These are phyloP conservation scores for Drosophila pandora DNA, from an alignment of 1,140 invertebrate species.

Conservation along the genomic window DNA sequence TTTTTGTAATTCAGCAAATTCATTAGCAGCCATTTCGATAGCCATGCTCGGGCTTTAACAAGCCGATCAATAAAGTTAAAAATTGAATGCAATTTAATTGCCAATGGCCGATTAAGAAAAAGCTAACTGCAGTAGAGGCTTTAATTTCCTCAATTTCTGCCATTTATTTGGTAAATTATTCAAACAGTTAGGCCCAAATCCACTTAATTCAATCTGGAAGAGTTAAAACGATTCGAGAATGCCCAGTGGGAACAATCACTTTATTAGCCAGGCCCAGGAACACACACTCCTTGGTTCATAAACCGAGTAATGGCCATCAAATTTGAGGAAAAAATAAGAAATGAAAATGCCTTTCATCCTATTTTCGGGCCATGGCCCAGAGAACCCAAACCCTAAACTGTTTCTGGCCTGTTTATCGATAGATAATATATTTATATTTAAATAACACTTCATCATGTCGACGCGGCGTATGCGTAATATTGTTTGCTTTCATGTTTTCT, in stretches of 20 bases:
- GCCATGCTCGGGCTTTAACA: not conserved
- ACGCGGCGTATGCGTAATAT: conserved; percentile 76
- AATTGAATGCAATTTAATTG: conserved; percentile 28
- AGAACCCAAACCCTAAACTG: not conserved
- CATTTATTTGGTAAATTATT: too few relatives aligned
- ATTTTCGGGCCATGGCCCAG: conserved; percentile 20
- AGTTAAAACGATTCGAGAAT: conserved; percentile 6
- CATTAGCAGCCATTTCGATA: conserved; percentile 1
- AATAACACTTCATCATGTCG: conserved; percentile 78
- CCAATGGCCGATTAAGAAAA: conserved; percentile 2
- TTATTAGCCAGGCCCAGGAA: conserved; percentile 35
- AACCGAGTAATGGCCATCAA: conserved; percentile 66
- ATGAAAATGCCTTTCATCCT: conserved; percentile 55
- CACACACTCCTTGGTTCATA: conserved; percentile 29
- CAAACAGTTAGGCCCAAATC: not conserved
- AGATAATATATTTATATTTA: conserved; percentile 82
- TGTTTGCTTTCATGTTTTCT: conserved; percentile 69
- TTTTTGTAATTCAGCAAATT: conserved; percentile 31
- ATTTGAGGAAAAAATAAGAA: conserved; percentile 47
- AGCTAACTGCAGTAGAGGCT: too few relatives aligned
- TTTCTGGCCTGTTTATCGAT: conserved; percentile 65
- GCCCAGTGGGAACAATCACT: conserved; percentile 20
- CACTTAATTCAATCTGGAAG: conserved; percentile 32
- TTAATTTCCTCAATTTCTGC: too few relatives aligned
- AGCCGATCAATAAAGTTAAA: conserved; percentile 41